Evolutionary conservation across 1,140 invertebrate genomes (phyloP).

Genomic region (Rhagoletis zephyria): DNA sequence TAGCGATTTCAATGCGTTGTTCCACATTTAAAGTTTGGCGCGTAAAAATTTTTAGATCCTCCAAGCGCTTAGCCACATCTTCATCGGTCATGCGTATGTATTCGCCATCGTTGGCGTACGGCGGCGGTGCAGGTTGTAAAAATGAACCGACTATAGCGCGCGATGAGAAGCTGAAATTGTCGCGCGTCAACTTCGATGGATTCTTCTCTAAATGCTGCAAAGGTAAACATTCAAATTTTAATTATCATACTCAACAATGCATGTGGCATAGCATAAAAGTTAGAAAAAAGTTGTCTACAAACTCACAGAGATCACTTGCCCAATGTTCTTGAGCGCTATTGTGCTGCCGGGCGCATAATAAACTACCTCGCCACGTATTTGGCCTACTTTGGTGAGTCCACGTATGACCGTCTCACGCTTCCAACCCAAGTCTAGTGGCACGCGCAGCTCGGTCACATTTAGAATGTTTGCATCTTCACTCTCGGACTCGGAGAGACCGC

Average conservation of each 20-base stretch:
- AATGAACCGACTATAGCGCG: conserved; percentile 91
- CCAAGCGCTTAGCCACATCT: conserved; percentile 76
- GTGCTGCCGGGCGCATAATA: conserved; percentile 85
- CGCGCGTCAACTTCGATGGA: conserved; percentile 83
- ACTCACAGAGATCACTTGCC: conserved; percentile 76
- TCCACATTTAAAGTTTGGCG: conserved; percentile 78
- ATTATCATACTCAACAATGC: not conserved
- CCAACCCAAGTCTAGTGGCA: conserved; percentile 89
- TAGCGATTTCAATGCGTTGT: conserved; percentile 79
- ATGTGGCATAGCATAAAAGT: not conserved
- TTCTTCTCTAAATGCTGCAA: conserved; percentile 85
- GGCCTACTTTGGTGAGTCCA: conserved; percentile 85
- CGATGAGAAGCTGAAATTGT: conserved; percentile 94
- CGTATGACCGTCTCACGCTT: conserved; percentile 90
- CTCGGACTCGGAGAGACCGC: conserved; percentile 72
- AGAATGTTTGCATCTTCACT: conserved; percentile 74
- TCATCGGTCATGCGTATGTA: conserved; percentile 78
- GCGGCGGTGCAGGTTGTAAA: conserved; percentile 80
- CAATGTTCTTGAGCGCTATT: conserved; percentile 73
- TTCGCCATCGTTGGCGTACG: conserved; percentile 75
- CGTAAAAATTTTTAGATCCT: conserved; percentile 71
- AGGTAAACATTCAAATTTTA: conserved; percentile 57
- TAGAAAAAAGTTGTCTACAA: conserved; percentile 64
- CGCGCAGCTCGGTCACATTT: conserved; percentile 79
- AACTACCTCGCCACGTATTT: conserved; percentile 88